Evolutionary conservation across 2,888 invertebrate genomes (phyloP), one percentile per base, ranked within the genome.

Genomic region (Phyllotreta striolata): DNA sequence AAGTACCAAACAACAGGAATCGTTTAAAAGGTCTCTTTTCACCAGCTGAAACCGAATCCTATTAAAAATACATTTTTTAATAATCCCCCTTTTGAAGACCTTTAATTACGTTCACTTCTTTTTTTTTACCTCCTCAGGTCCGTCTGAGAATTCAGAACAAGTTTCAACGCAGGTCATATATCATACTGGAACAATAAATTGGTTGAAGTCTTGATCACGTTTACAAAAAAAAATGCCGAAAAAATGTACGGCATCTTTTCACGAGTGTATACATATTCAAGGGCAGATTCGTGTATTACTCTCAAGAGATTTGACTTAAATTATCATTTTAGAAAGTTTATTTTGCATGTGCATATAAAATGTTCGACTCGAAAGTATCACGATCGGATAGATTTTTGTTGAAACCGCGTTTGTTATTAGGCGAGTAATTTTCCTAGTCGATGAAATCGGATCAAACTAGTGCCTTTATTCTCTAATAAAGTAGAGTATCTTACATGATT

Each of bases 151-250:
- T 63, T 44, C 62, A 44, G 52, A 63, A 63, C 62, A 51, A 62
- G 57, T 63, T 63, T 46, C 46, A 58, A 46, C 44, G 63, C 54
- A 58, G 63, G 63, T 63, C 63, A 41, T 58, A 63, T 58, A 58
- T 63, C 57, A 63, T 49, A 59, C 47, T 13, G 47, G 55, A 51
- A 63, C 63, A 55, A 63, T 63, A 55, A 63, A 59, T 54, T 54
- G 47, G 34, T 63, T 63, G 58, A 63, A 63, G 58, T 47, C 63
- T 52, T 58, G 55, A 55, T 63, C 58, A 59, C 54, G 55, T 59
- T 63, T 47, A 10, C 43, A 59, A 55, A 59, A 63, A 59, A 55
- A 59, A 63, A 41, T 12, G 13, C 8, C 24, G 40, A 24, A 44
- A 44, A 44, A 44, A 44, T 44, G 44, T 14, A 49, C 47, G 8